Evolutionary conservation across 2,113 vertebrate genomes (phyloP).

Genomic region (Miniopterus natalensis): DNA sequence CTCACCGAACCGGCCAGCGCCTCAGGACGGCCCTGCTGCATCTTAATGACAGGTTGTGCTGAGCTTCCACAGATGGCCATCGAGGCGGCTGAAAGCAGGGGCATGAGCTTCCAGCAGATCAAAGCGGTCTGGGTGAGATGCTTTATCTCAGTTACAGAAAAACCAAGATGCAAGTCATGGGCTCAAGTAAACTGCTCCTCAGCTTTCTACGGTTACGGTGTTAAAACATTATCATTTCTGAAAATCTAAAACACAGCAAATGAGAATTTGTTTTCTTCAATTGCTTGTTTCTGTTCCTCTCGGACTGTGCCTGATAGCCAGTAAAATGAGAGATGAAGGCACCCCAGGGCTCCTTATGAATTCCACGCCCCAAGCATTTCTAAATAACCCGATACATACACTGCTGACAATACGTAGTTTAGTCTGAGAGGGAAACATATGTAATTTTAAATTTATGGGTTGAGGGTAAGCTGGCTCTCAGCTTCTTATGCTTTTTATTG

Average conservation of each 20-base stretch:
- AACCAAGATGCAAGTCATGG: constrained; percentile 46
- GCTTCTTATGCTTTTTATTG: background rate
- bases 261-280: background rate
- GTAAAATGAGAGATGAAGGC: background rate
- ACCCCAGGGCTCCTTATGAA: background rate
- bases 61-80: background rate
- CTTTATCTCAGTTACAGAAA: constrained; percentile 48
- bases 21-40: background rate
- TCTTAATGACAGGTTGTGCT: constrained; percentile 54
- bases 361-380: background rate
- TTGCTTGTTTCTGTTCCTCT: constrained; percentile 56
- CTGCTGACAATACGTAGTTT: background rate
- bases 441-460: constrained; percentile 19
- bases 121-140: constrained; percentile 1
- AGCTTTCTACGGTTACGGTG: constrained; percentile 37
- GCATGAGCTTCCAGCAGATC: constrained; percentile 55
- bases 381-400: background rate
- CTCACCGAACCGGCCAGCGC: constrained; percentile 6
- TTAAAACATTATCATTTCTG: constrained; percentile 36
- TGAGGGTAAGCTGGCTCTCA: background rate
- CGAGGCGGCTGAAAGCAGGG: background rate
- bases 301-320: background rate
- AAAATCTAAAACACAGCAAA: constrained; percentile 61
- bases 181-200: constrained; percentile 5
- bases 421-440: constrained; percentile 42